Base-by-base conservation (phyloP, 2,113 vertebrate genomes). In the Brachypodius melanocephalos region DNA sequence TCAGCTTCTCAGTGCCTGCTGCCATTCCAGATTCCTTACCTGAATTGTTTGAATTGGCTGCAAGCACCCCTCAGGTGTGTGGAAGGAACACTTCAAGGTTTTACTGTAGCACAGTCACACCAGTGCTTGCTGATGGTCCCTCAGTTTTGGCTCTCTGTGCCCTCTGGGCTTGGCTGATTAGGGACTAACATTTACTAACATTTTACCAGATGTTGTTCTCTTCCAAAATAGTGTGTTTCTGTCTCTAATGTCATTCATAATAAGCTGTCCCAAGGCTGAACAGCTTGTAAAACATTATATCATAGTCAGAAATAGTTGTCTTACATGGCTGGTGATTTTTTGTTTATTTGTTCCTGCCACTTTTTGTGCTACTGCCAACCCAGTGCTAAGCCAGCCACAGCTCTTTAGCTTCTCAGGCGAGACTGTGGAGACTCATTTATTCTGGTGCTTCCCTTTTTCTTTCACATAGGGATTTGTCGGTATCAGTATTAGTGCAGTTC, bases 381-480 rank as follows among this genome's bases (percentile, higher is more conserved):
- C 38, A 90, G 74, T 68, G 34, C 79, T 32, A 32, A 61, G 85
- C 55, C 57, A 77, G 77, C 29, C 48, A 13, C 28, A 4, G 74
- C 49, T 87, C 71, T 48, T 6, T 5, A 69, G 49, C n/a, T 96
- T 38, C 34, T 75, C 21, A n/a, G 72, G 32, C 17, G 0, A 19
- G 36, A 29, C 17, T 43, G 62, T 20, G 43, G 58, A 71, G 21
- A 10, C 21, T 77, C 14, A 4, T 62, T 94, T 92, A 84, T 94
- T 94, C 89, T 92, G 72, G 83, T 95, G 59, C 88, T 95, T 94
- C 94, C 89, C 31, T 1, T 86, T 95, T 86, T 34, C 79, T 59
- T 88, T 68, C 55, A 31, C 8, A 17, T 10, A 42, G 17, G 63
- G 57, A 46, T 69, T 68, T 69, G 40, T 49, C 14, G 19, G 83